Conservation (phyloP, 2,888 invertebrate species). For the Himalopsyche kuldschensis region DNA sequence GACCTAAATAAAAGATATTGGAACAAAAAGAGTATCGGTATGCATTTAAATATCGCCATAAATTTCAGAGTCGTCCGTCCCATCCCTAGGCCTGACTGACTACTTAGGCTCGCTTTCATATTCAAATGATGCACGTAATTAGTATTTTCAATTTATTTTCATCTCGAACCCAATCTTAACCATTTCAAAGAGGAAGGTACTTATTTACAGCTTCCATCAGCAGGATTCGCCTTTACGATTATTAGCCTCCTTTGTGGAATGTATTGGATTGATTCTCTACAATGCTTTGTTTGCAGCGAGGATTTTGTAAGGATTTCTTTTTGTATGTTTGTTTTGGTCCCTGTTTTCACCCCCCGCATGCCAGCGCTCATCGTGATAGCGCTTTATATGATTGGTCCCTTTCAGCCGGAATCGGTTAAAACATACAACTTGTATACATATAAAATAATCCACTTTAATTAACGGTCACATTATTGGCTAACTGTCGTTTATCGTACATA, state of each 20-base stretch:
- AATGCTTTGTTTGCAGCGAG: neutral
- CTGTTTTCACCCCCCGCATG: neutral
- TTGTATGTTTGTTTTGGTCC: neutral
- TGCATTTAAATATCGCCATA: too few relatives aligned
- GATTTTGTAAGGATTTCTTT: neutral
- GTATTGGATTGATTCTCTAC: neutral
- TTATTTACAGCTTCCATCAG: neutral
- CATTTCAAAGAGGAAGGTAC: neutral
- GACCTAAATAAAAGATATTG: too few relatives aligned
- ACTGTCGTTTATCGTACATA: too few relatives aligned
- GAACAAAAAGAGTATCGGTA: too few relatives aligned
- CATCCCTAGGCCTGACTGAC: neutral
- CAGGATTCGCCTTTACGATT: neutral
- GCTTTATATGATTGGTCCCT: neutral
- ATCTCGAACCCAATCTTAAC: neutral
- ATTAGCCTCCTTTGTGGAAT: neutral
- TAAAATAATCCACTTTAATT: too few relatives aligned
- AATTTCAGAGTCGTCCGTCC: neutral
- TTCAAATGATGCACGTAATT: conserved; percentile 1
- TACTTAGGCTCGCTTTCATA: neutral
- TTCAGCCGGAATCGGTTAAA: neutral
- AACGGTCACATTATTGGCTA: too few relatives aligned
- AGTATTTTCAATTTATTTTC: neutral
- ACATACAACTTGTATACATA: too few relatives aligned
- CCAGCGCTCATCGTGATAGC: neutral